Evolutionary conservation across 2,113 vertebrate species (phyloP), one percentile per base, ranked within the genome.

Genomic region (Rhinichthys klamathensis): DNA sequence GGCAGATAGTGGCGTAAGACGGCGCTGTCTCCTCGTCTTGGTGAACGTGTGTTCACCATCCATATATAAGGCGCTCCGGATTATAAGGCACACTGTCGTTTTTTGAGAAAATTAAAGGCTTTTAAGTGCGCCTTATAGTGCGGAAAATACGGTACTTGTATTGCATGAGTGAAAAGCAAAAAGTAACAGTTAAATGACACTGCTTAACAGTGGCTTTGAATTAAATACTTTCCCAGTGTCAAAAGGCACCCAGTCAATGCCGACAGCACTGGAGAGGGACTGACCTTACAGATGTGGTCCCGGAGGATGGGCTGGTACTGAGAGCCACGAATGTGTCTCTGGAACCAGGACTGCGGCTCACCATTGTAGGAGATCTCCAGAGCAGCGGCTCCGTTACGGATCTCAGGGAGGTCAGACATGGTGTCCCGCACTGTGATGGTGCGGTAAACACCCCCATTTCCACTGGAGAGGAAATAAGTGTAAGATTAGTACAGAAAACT

Each of bases 281-380:
- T 80, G 85, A 99, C 98, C 96, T 99, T 99, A 90, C 98, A 99
- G 92, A 99, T 96, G 51, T 99, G 98, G 84, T 99, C 98, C 93
- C 95, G 93, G 92, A 99, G 97, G 88, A 99, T 99, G n/a, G 98
- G 98, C 89, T 99, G 98, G 88, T 99, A 98, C 88, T 98, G 97
- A 0, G 97, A 95, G 32, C 98, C 98, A 38, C 98, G 93, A 86
- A 98, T 97, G 85, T 98, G 97, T 74, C 98, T 94, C 94, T 99
- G 98, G 94, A 99, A 99, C 98, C 98, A 99, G 10, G 98, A 99
- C 93, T 98, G 98, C 0, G 98, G 98, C 82, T 99, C 98, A 0
- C 97, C 97, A 0, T 98, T 98, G 92, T 99, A 99, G 15, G 96
- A 96, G 82, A 99, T 99, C 92, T 99, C 98, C 60, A 97, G 78